Conservation (phyloP, 23 tunicate species). For the Botrylloides violaceus region DNA sequence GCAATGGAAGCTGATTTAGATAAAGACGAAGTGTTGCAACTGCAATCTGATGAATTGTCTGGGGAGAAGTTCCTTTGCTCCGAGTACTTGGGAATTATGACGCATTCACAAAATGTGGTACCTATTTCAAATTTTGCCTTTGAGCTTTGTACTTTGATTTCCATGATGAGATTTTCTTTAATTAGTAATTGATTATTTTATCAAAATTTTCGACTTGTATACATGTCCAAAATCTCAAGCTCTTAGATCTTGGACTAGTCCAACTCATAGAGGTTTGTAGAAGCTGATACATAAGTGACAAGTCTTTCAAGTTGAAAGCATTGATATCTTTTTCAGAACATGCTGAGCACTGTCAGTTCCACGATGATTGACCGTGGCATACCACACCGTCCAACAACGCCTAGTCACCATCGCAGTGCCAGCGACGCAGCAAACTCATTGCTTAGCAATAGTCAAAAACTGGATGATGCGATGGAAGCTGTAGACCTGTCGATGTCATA, state of each 20-base stretch:
- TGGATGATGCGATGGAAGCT: neutral
- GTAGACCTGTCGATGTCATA: constrained; percentile 19
- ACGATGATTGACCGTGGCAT: constrained; percentile 36
- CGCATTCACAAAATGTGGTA: constrained; percentile 24
- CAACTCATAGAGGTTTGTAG: too few relatives aligned
- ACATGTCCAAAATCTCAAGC: too few relatives aligned
- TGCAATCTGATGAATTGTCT: constrained; percentile 54
- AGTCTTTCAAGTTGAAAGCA: too few relatives aligned
- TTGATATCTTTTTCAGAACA: neutral
- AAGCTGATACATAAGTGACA: too few relatives aligned
- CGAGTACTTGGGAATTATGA: constrained; percentile 68
- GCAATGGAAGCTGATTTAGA: constrained; percentile 94
- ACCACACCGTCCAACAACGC: constrained; percentile 70
- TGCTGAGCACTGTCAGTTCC: constrained; percentile 12
- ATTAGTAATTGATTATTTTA: too few relatives aligned
- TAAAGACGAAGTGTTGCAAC: constrained; percentile 69
- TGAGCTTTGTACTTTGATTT: too few relatives aligned
- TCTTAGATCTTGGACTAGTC: too few relatives aligned
- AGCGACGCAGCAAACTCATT: neutral
- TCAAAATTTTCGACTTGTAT: too few relatives aligned
- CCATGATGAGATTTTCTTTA: too few relatives aligned
- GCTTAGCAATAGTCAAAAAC: neutral
- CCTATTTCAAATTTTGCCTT: neutral
- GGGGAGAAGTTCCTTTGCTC: constrained; percentile 73
- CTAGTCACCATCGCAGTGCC: constrained; percentile 38